phyloP scores from a whole-genome alignment of 2,797 vertebrate genomes.

The Orestias chungarensis region DNA sequence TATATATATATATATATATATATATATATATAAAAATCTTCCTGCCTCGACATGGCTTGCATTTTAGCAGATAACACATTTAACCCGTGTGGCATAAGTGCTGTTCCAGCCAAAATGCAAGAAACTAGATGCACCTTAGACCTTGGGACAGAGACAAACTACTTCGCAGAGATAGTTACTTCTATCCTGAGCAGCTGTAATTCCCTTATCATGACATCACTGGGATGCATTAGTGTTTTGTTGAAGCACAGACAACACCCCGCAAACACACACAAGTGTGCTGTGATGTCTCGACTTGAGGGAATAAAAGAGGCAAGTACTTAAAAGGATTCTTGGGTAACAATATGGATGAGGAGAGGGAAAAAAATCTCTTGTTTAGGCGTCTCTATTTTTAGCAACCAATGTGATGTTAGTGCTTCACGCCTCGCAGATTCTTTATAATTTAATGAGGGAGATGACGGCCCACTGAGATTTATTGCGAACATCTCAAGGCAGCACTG shows the following conservation, averaged over 20 bases:
- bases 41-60: constrained; percentile 62
- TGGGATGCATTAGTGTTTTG: constrained; percentile 54
- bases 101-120: constrained; percentile 71
- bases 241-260: constrained; percentile 49
- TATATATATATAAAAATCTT: too few relatives aligned
- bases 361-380: constrained; percentile 68
- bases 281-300: constrained; percentile 60
- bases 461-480: constrained; percentile 74
- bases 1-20: too few relatives aligned
- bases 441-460: constrained; percentile 79
- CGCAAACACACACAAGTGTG: constrained; percentile 42
- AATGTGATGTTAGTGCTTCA: constrained; percentile 73
- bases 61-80: constrained; percentile 68
- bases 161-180: constrained; percentile 44
- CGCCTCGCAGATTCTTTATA: constrained; percentile 78
- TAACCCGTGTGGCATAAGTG: constrained; percentile 64
- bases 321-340: constrained; percentile 82
- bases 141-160: constrained; percentile 27
- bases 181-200: constrained; percentile 58
- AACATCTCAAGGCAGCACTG: constrained; percentile 63
- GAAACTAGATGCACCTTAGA: constrained; percentile 49
- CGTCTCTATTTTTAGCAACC: constrained; percentile 77
- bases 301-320: constrained; percentile 62
- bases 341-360: constrained; percentile 52
- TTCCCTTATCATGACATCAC: constrained; percentile 63